Evolutionary conservation across 2,113 vertebrate species (phyloP).

Genomic region (Myotis lucifugus): DNA sequence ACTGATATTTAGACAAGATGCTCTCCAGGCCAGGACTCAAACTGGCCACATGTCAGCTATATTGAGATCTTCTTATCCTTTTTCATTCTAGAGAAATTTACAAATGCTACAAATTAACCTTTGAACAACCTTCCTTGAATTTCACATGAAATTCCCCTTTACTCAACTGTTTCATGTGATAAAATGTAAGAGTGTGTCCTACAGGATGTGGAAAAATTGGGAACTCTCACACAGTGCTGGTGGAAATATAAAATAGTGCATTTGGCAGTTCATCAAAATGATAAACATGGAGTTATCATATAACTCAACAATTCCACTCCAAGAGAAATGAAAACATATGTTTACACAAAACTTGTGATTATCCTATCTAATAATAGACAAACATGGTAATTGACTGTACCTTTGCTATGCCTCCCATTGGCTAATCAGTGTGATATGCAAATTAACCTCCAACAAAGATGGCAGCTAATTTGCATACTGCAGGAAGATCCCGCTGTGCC

Average conservation of each 20-base stretch:
- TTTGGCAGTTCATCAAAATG: not conserved
- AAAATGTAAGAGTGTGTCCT: not conserved
- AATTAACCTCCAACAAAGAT: too few relatives aligned
- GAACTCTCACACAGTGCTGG: not conserved
- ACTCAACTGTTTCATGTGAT: not conserved
- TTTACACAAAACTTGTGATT: not conserved
- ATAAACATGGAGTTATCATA: slow-evolving; percentile 37
- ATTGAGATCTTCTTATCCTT: not conserved
- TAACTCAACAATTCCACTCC: not conserved
- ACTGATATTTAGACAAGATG: not conserved
- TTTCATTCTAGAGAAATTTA: not conserved
- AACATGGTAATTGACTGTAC: too few relatives aligned
- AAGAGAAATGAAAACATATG: slow-evolving; percentile 16
- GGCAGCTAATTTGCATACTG: too few relatives aligned
- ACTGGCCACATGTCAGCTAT: not conserved
- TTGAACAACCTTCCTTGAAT: not conserved
- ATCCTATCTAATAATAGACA: too few relatives aligned
- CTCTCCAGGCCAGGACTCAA: not conserved
- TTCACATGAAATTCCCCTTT: not conserved
- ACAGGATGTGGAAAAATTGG: not conserved
- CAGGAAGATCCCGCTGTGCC: too few relatives aligned
- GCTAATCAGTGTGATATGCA: too few relatives aligned
- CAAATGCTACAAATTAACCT: not conserved
- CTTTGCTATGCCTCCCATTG: too few relatives aligned
- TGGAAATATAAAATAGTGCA: not conserved